Percentiles rank a stretch among this genome's conserved stretches.
These are phyloP conservation scores for Ichneumoninae sp. DNA, from an alignment of 2,888 invertebrate species.

Conservation along the genomic window DNA sequence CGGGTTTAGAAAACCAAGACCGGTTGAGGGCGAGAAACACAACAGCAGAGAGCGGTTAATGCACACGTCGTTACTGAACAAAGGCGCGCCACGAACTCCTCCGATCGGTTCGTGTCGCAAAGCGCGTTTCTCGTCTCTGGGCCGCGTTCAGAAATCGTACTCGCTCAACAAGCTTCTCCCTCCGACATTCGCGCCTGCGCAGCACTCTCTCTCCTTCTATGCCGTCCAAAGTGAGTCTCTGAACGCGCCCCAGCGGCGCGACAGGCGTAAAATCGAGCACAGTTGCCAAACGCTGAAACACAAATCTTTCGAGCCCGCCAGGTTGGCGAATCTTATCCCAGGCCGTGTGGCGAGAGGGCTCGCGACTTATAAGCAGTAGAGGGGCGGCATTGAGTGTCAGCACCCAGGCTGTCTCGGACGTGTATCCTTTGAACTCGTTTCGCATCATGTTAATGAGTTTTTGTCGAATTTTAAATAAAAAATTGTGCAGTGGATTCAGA, in stretches of 20 bases:
- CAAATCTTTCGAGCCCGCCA: background rate
- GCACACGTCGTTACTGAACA: too few relatives aligned
- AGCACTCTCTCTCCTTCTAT: too few relatives aligned
- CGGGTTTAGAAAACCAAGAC: too few relatives aligned
- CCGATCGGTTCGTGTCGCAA: background rate
- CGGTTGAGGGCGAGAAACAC: too few relatives aligned
- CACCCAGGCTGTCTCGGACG: slow-evolving; percentile 82
- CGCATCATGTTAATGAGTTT: slow-evolving; percentile 91
- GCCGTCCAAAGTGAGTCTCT: too few relatives aligned
- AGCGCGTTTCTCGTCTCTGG: background rate
- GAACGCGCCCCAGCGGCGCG: background rate
- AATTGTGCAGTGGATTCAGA: slow-evolving; percentile 90
- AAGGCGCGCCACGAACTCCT: too few relatives aligned
- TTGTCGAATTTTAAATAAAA: slow-evolving; percentile 89
- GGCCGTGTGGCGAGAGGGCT: background rate
- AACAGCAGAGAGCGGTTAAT: too few relatives aligned
- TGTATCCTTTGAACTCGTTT: slow-evolving; percentile 80
- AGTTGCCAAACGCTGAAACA: background rate
- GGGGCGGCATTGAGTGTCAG: slow-evolving; percentile 75
- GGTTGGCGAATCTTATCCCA: background rate
- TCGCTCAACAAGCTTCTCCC: too few relatives aligned
- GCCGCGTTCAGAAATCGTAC: too few relatives aligned
- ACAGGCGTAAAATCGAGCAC: background rate
- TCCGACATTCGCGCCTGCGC: too few relatives aligned
- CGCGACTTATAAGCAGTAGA: slow-evolving; percentile 11